A percentile compares a stretch with the other conserved stretches of the same genome.
Evolutionary conservation across 2,888 invertebrate species (phyloP).

Genomic region (Yponomeuta cagnagella): DNA sequence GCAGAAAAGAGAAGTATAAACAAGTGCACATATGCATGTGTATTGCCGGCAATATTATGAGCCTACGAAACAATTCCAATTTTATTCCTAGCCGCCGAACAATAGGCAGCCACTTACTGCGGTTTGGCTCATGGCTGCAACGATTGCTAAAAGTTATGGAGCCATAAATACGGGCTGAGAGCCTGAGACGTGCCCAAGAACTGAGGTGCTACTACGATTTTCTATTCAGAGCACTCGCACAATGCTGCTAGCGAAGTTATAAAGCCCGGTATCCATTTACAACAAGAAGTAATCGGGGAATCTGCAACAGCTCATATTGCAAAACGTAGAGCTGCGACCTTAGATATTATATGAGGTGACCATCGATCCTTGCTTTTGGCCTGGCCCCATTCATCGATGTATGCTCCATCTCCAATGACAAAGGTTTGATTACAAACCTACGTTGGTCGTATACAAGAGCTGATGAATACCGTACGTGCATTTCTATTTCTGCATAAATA

Average conservation of each 20-base stretch:
- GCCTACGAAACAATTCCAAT: slow-evolving; percentile 46
- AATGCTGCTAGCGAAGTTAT: not conserved
- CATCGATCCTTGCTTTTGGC: too few relatives aligned
- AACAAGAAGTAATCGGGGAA: not conserved
- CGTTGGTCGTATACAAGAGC: too few relatives aligned
- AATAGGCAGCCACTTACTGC: slow-evolving; percentile 53
- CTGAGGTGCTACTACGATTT: slow-evolving; percentile 25
- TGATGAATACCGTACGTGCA: too few relatives aligned
- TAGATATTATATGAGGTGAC: too few relatives aligned
- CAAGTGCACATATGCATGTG: slow-evolving; percentile 46
- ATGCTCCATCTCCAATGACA: too few relatives aligned
- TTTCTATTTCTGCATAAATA: too few relatives aligned
- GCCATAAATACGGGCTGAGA: slow-evolving; percentile 64
- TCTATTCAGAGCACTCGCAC: not conserved
- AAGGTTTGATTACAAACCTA: too few relatives aligned
- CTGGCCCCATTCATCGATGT: too few relatives aligned
- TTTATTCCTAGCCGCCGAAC: slow-evolving; percentile 60
- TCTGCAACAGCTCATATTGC: not conserved
- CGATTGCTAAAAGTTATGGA: slow-evolving; percentile 65
- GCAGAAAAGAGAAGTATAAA: slow-evolving; percentile 44
- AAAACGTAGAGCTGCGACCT: too few relatives aligned
- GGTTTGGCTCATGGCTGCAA: slow-evolving; percentile 55
- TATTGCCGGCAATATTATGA: slow-evolving; percentile 21
- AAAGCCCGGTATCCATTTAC: not conserved
- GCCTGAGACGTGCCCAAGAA: slow-evolving; percentile 62